These are phyloP conservation scores for Mobula birostris DNA, from an alignment of 2,113 vertebrate genomes.

Conservation along the genomic window DNA sequence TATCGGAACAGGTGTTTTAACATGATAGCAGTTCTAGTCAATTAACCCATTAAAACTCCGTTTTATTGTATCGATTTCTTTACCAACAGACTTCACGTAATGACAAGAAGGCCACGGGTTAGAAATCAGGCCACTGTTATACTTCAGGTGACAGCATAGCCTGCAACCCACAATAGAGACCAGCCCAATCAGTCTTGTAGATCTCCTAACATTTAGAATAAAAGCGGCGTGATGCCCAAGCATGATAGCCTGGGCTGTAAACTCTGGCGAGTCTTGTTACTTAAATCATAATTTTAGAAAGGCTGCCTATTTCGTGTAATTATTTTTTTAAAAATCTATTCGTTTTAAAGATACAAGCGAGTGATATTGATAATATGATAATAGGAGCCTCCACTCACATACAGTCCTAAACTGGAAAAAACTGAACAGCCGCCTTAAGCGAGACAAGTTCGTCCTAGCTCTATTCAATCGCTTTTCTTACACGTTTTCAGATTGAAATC, in stretches of 20 bases:
- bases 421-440: not conserved
- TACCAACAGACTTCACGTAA: not conserved
- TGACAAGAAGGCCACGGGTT: not conserved
- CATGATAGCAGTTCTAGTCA: conserved; percentile 57
- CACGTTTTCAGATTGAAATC: not conserved
- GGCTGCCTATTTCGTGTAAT: not conserved
- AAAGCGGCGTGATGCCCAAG: too few species aligned
- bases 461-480: not conserved
- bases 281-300: not conserved
- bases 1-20: conserved; percentile 61
- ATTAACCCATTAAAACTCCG: conserved; percentile 62
- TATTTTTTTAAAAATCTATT: not conserved
- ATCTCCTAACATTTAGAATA: not conserved
- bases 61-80: conserved; percentile 55
- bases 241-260: not conserved
- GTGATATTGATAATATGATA: not conserved
- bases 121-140: not conserved
- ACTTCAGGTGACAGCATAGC: too few species aligned
- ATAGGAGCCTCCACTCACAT: not conserved
- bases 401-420: too few species aligned
- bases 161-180: not conserved
- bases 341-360: not conserved
- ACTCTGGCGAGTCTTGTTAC: not conserved
- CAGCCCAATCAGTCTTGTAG: not conserved
- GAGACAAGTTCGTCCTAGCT: not conserved